Conservation (phyloP, 1,140 invertebrate genomes). For the Macrobrachium rosenbergii region DNA sequence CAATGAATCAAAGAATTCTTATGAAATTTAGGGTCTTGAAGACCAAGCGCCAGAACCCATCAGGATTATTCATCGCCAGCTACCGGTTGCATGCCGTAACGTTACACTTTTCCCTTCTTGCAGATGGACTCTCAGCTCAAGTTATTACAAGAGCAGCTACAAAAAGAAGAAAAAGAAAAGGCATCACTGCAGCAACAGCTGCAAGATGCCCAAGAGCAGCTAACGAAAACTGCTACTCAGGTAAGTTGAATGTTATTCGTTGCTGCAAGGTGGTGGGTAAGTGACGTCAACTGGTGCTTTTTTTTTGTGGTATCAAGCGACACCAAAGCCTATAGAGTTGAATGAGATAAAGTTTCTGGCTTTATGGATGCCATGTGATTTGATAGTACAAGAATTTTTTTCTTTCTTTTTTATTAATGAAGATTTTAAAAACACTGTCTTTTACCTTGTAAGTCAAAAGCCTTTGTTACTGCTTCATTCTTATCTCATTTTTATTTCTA, state of each 20-base stretch:
- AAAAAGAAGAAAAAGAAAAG: constrained; percentile 55
- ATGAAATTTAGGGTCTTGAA: too few species aligned
- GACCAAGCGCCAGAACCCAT: too few species aligned
- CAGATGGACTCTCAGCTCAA: constrained; percentile 49
- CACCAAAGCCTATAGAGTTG: neutral
- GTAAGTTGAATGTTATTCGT: constrained; percentile 1
- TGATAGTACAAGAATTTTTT: neutral
- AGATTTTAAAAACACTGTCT: neutral
- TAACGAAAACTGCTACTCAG: constrained; percentile 70
- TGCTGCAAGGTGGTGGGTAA: neutral
- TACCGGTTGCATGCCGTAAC: neutral
- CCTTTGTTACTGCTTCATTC: too few species aligned
- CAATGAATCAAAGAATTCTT: too few species aligned
- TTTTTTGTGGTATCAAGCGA: neutral
- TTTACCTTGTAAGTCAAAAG: too few species aligned
- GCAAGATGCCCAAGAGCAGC: constrained; percentile 43
- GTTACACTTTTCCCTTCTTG: neutral
- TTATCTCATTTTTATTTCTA: too few species aligned
- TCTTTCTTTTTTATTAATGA: neutral
- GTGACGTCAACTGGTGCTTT: neutral
- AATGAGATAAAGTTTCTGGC: neutral
- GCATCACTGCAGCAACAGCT: constrained; percentile 39
- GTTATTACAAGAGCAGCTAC: constrained; percentile 39
- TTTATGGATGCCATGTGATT: neutral
- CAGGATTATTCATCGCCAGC: too few species aligned